phyloP scores from a whole-genome alignment of 2,888 invertebrate genomes.

The Drosophila kambysellisi region DNA sequence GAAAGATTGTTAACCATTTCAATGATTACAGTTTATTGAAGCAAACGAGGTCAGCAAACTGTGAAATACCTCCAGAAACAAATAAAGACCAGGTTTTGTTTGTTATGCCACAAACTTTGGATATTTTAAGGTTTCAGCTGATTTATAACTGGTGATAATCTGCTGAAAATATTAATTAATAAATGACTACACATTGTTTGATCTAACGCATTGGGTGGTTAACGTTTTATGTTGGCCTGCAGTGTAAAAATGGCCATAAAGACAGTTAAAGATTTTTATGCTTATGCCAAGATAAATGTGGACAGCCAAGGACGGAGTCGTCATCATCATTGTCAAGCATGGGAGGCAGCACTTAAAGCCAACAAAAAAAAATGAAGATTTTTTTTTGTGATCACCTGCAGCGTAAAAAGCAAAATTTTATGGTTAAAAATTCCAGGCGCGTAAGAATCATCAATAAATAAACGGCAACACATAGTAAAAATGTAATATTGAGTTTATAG shows the following conservation, averaged over 20 bases:
- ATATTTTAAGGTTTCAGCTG: background rate
- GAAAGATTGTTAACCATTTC: background rate
- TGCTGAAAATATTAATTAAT: constrained; percentile 6
- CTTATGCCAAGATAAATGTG: constrained; percentile 55
- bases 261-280: constrained; percentile 58
- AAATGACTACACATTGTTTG: constrained; percentile 11
- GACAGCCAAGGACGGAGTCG: constrained; percentile 23
- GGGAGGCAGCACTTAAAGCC: constrained; percentile 46
- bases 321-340: constrained; percentile 23
- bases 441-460: constrained; percentile 78
- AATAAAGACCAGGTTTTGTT: background rate
- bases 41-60: background rate
- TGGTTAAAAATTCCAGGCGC: constrained; percentile 74
- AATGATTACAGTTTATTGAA: background rate
- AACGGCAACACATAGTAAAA: constrained; percentile 77
- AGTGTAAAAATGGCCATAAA: constrained; percentile 68
- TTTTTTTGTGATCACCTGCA: constrained; percentile 69
- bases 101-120: background rate
- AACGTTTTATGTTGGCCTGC: constrained; percentile 23
- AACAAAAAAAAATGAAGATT: constrained; percentile 1
- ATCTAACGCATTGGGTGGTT: constrained; percentile 46
- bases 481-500: constrained; percentile 65
- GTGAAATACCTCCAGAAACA: background rate
- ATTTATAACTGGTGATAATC: background rate
- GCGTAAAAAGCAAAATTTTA: constrained; percentile 75